phyloP scores from a whole-genome alignment of 2,113 vertebrate species.

The Perca flavescens region DNA sequence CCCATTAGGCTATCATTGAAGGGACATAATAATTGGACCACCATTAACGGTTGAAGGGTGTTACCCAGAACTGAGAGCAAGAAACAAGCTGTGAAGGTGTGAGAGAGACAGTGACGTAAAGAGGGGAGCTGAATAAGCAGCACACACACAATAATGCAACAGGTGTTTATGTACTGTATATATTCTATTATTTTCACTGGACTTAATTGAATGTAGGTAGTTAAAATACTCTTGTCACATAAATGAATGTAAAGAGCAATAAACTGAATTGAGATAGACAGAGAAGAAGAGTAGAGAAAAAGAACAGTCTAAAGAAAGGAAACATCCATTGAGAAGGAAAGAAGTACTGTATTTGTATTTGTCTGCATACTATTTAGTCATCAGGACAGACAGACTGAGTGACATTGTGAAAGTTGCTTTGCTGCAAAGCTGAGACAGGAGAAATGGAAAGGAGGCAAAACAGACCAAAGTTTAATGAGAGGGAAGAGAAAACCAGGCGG shows the following conservation, averaged over 20 bases:
- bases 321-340: not conserved
- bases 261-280: not conserved
- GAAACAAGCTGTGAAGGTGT: slow-evolving; percentile 29
- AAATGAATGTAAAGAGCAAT: not conserved
- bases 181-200: not conserved
- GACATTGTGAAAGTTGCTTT: slow-evolving; percentile 48
- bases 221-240: slow-evolving; percentile 5
- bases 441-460: slow-evolving; percentile 41
- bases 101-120: not conserved
- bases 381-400: slow-evolving; percentile 15
- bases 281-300: too few species aligned
- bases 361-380: slow-evolving; percentile 31
- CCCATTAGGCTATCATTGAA: slow-evolving; percentile 19
- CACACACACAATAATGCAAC: not conserved
- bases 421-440: slow-evolving; percentile 33
- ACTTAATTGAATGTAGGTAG: not conserved
- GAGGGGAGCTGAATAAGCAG: not conserved
- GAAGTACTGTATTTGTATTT: slow-evolving; percentile 11
- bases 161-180: not conserved
- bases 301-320: not conserved
- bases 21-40: slow-evolving; percentile 5
- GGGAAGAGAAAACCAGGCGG: slow-evolving; percentile 51
- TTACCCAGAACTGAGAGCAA: slow-evolving; percentile 36
- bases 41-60: slow-evolving; percentile 23
- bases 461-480: slow-evolving; percentile 66